phyloP scores from a whole-genome alignment of 1,140 invertebrate species.

The Euwallacea similis region DNA sequence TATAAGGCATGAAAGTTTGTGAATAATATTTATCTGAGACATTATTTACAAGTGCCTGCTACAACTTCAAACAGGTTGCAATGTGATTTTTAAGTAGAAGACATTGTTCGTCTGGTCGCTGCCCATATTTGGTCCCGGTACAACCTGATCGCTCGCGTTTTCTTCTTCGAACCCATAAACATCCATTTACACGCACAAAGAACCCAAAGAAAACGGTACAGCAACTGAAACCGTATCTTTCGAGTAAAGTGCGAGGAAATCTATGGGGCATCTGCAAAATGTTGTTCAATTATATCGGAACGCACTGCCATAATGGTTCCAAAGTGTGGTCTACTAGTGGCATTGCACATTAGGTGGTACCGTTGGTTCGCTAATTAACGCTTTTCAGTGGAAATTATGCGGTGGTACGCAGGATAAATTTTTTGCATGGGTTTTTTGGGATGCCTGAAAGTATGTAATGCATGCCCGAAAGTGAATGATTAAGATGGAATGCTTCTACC shows the following conservation, averaged over 20 bases:
- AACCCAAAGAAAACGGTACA: conserved; percentile 25
- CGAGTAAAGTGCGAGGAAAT: conserved; percentile 13
- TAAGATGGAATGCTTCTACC: too few relatives aligned
- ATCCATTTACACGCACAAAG: conserved; percentile 12
- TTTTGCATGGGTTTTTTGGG: too few relatives aligned
- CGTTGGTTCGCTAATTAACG: conserved; percentile 18
- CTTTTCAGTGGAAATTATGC: neutral
- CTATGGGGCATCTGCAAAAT: conserved; percentile 30
- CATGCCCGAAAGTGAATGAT: too few relatives aligned
- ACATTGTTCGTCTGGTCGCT: too few relatives aligned
- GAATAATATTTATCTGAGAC: too few relatives aligned
- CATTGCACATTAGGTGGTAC: conserved; percentile 1
- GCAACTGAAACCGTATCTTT: conserved; percentile 28
- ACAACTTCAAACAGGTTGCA: too few relatives aligned
- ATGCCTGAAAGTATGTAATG: too few relatives aligned
- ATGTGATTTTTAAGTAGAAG: too few relatives aligned
- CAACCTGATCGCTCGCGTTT: conserved; percentile 13
- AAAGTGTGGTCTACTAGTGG: conserved; percentile 22
- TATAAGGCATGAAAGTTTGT: too few relatives aligned
- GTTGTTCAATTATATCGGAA: conserved; percentile 30
- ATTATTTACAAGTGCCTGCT: too few relatives aligned
- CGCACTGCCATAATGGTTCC: conserved; percentile 1
- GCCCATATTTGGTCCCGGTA: neutral
- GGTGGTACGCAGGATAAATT: too few relatives aligned
- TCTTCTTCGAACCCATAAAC: conserved; percentile 26